Conservation (phyloP, 2,888 invertebrate species). For the Phyllotreta cruciferae region DNA sequence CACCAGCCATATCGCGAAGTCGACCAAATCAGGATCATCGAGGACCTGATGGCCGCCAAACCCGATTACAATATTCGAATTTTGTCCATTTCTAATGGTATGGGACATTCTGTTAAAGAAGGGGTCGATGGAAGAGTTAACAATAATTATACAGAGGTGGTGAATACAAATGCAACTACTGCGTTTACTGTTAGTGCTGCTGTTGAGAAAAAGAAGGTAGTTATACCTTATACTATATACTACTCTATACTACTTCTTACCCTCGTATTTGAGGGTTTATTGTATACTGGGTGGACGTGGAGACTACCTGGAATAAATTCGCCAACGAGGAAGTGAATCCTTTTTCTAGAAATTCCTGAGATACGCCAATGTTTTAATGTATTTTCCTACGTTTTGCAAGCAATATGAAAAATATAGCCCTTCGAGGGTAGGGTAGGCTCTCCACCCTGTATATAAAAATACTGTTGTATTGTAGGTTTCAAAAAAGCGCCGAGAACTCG, state of each 20-base stretch:
- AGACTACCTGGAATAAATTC: too few species aligned
- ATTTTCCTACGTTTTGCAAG: too few species aligned
- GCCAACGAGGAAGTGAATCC: too few species aligned
- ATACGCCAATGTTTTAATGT: too few species aligned
- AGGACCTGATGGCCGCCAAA: slow-evolving; percentile 53
- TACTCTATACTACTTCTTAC: too few species aligned
- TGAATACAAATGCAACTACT: slow-evolving; percentile 5
- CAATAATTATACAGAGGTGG: background rate
- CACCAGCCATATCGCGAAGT: slow-evolving; percentile 46
- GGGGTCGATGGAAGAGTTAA: background rate
- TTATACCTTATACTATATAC: too few species aligned
- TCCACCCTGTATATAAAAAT: too few species aligned
- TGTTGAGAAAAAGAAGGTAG: slow-evolving; percentile 30
- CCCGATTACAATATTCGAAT: slow-evolving; percentile 50
- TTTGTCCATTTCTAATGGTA: slow-evolving; percentile 43
- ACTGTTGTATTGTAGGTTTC: slow-evolving; percentile 17
- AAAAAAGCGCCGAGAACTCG: slow-evolving; percentile 33
- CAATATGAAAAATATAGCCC: too few species aligned
- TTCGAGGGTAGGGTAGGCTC: too few species aligned
- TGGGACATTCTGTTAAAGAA: background rate
- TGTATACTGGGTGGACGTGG: too few species aligned
- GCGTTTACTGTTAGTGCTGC: background rate
- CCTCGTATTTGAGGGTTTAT: too few species aligned
- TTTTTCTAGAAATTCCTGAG: too few species aligned
- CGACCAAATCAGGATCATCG: slow-evolving; percentile 50